Percentiles rank a stretch among this genome's conserved stretches.
phyloP scores from a whole-genome alignment of 2,113 vertebrate genomes.

The Gnathonemus echidnorhynchus region DNA sequence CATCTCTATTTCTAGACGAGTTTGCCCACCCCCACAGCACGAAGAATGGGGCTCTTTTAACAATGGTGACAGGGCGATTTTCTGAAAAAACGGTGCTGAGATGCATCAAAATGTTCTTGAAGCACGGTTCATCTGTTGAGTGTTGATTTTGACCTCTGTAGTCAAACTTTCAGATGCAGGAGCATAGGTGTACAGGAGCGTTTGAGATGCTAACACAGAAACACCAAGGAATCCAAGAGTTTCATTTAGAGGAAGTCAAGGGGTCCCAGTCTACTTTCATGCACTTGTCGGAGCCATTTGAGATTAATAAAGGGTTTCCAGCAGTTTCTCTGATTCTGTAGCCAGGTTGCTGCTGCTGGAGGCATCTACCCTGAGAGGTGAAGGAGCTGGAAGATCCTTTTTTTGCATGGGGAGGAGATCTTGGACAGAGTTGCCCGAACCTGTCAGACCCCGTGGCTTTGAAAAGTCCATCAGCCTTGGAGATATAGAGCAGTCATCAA shows the following conservation, averaged over 20 bases:
- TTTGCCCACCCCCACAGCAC: not conserved
- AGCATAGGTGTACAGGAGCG: not conserved
- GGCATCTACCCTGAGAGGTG: not conserved
- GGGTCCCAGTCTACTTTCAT: not conserved
- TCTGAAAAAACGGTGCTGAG: not conserved
- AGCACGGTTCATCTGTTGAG: not conserved
- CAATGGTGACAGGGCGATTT: not conserved
- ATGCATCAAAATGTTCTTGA: not conserved
- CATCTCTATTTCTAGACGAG: not conserved
- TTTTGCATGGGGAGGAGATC: not conserved
- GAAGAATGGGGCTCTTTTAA: not conserved
- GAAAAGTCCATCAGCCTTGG: not conserved
- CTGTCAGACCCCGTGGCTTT: not conserved
- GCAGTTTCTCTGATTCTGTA: not conserved
- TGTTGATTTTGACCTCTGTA: not conserved
- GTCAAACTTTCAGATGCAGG: not conserved
- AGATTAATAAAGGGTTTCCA: not conserved
- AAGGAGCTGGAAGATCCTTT: not conserved
- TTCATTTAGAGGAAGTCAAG: not conserved
- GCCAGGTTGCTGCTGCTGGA: not conserved
- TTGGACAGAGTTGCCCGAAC: not conserved
- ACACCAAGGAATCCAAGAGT: not conserved
- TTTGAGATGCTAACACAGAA: not conserved
- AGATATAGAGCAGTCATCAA: not conserved
- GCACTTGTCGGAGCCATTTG: not conserved